These are phyloP conservation scores for Benthosema pterotum DNA, from an alignment of 2,797 vertebrate genomes.

Conservation along the genomic window DNA sequence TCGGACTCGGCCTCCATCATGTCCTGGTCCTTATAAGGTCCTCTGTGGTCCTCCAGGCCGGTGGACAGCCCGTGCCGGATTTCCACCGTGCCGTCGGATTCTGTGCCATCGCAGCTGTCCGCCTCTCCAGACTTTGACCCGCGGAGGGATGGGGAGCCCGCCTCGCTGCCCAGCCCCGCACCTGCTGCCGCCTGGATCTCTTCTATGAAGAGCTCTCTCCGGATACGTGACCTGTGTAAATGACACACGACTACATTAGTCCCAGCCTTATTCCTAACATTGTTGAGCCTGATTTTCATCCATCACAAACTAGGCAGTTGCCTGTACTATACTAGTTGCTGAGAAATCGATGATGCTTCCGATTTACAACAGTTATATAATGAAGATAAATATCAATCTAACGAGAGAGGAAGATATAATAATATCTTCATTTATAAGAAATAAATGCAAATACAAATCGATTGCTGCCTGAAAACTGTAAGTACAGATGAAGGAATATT, in stretches of 20 bases:
- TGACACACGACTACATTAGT: slow-evolving; percentile 36
- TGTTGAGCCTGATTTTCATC: not conserved
- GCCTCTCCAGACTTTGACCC: slow-evolving; percentile 90
- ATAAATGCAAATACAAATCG: not conserved
- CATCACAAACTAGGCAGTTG: not conserved
- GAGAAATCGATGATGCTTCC: not conserved
- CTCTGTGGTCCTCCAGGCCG: slow-evolving; percentile 83
- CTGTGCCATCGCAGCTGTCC: slow-evolving; percentile 97
- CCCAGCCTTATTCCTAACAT: not conserved
- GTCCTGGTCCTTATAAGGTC: slow-evolving; percentile 87
- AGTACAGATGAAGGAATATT: too few relatives aligned
- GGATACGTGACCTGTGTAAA: slow-evolving; percentile 91
- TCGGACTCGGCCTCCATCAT: slow-evolving; percentile 86
- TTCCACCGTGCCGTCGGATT: slow-evolving; percentile 87
- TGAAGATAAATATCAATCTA: not conserved
- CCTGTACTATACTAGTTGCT: not conserved
- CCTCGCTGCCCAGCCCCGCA: slow-evolving; percentile 84
- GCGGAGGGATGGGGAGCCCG: slow-evolving; percentile 90
- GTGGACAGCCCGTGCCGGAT: slow-evolving; percentile 88
- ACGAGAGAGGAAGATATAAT: too few relatives aligned
- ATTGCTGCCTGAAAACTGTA: not conserved
- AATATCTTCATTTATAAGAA: too few relatives aligned
- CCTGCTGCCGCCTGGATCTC: slow-evolving; percentile 96
- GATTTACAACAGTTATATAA: not conserved
- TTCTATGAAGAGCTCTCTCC: slow-evolving; percentile 97